phyloP scores from a whole-genome alignment of 2,113 vertebrate genomes.

The Hirundichthys speculiger region DNA sequence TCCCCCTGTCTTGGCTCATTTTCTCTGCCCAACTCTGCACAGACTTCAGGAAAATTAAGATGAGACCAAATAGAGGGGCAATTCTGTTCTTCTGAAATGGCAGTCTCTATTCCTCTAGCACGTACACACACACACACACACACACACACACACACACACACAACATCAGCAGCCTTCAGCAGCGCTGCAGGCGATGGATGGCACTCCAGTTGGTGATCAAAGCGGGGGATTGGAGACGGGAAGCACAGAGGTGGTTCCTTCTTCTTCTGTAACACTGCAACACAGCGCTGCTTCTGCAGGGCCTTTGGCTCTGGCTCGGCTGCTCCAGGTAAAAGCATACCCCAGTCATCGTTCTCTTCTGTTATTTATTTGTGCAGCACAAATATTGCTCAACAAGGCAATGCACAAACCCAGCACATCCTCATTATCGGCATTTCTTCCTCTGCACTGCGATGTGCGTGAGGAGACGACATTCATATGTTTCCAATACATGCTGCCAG shows the following conservation, averaged over 20 bases:
- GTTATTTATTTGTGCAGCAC: conserved; percentile 52
- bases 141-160: conserved; percentile 16
- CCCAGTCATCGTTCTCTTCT: conserved; percentile 47
- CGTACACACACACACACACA: conserved; percentile 6
- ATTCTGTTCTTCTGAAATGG: conserved; percentile 29
- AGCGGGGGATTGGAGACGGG: conserved; percentile 65
- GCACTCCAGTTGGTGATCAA: conserved; percentile 75
- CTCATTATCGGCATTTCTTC: conserved; percentile 37
- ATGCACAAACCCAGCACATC: background rate
- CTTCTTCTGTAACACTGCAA: conserved; percentile 48
- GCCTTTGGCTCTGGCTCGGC: conserved; percentile 46
- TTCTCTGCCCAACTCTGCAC: background rate
- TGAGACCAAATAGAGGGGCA: conserved; percentile 41
- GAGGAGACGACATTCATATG: conserved; percentile 53
- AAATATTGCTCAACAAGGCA: conserved; percentile 26
- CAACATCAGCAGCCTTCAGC: conserved; percentile 51
- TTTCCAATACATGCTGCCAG: conserved; percentile 45
- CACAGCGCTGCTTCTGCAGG: conserved; percentile 40
- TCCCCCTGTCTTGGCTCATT: background rate
- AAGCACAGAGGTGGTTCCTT: conserved; percentile 48
- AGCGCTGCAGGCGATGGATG: conserved; percentile 72
- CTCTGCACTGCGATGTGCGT: conserved; percentile 17
- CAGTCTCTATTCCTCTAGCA: background rate
- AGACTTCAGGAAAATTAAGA: conserved; percentile 15
- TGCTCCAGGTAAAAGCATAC: conserved; percentile 41